phyloP scores from a whole-genome alignment of 2,888 invertebrate species.

The Lutraria lutraria region DNA sequence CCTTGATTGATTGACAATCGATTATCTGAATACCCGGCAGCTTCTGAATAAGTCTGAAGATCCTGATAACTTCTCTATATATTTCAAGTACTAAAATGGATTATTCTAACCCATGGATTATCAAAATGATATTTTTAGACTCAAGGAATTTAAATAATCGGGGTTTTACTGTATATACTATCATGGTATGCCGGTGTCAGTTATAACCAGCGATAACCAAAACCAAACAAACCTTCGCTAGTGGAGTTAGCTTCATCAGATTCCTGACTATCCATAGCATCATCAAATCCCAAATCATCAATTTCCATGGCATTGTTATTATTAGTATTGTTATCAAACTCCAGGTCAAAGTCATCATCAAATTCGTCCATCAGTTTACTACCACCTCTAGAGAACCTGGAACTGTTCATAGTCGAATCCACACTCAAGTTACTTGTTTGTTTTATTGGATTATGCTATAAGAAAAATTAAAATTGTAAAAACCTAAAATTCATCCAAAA shows the following conservation, averaged over 20 bases:
- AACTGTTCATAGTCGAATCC: conserved; percentile 47
- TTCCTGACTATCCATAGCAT: conserved; percentile 72
- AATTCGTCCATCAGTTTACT: conserved; percentile 60
- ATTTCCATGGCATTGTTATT: conserved; percentile 68
- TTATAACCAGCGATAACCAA: too few relatives aligned
- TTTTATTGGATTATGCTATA: conserved; percentile 24
- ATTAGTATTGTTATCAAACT: conserved; percentile 68
- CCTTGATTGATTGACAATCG: too few relatives aligned
- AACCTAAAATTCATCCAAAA: not conserved
- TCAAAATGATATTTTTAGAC: too few relatives aligned
- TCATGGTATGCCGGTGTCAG: too few relatives aligned
- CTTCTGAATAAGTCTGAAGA: too few relatives aligned
- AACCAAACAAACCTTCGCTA: conserved; percentile 18
- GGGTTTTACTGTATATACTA: too few relatives aligned
- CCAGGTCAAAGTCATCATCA: conserved; percentile 76
- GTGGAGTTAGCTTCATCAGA: conserved; percentile 61
- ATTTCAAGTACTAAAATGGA: too few relatives aligned
- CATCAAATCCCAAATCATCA: conserved; percentile 66
- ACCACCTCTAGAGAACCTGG: conserved; percentile 48
- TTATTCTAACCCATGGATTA: too few relatives aligned
- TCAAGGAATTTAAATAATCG: too few relatives aligned
- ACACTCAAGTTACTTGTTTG: conserved; percentile 29
- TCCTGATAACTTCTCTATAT: too few relatives aligned
- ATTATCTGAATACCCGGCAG: too few relatives aligned
- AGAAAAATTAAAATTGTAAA: not conserved